phyloP scores from a whole-genome alignment of 2,113 vertebrate genomes.

The Neopipo cinnamomea region DNA sequence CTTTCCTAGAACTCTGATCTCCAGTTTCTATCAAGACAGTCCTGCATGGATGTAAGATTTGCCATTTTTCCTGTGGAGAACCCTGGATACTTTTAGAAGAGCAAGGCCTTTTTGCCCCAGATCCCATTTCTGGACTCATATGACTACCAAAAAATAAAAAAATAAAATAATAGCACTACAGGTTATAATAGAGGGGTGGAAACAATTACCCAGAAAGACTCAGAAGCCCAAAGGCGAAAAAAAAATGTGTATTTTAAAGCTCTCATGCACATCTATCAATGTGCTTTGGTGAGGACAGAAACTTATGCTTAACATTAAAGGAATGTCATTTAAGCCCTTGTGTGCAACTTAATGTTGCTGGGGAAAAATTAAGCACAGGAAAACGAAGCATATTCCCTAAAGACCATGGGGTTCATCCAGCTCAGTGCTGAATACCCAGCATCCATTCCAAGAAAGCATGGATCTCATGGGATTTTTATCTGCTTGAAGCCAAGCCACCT shows the following conservation, averaged over 20 bases:
- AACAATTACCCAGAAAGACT: neutral
- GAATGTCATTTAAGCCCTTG: neutral
- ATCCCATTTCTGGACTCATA: neutral
- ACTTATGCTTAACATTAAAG: neutral
- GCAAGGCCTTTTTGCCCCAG: neutral
- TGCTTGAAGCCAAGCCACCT: neutral
- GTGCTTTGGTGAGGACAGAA: neutral
- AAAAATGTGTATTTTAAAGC: neutral
- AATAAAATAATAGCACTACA: neutral
- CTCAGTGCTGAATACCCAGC: neutral
- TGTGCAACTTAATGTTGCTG: neutral
- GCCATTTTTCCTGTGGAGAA: neutral
- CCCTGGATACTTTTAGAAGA: neutral
- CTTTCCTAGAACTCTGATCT: neutral
- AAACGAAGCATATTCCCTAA: neutral
- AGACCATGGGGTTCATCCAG: neutral
- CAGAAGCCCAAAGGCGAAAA: neutral
- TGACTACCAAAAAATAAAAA: neutral
- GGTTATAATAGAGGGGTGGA: neutral
- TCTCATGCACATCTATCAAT: neutral
- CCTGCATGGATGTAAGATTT: neutral
- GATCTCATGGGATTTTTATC: neutral
- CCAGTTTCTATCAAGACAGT: neutral
- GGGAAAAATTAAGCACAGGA: neutral
- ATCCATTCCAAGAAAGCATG: neutral